A percentile compares a stretch with the other conserved stretches of the same genome.
Evolutionary conservation across 2,888 invertebrate species (phyloP).

Genomic region (Spodoptera exigua): DNA sequence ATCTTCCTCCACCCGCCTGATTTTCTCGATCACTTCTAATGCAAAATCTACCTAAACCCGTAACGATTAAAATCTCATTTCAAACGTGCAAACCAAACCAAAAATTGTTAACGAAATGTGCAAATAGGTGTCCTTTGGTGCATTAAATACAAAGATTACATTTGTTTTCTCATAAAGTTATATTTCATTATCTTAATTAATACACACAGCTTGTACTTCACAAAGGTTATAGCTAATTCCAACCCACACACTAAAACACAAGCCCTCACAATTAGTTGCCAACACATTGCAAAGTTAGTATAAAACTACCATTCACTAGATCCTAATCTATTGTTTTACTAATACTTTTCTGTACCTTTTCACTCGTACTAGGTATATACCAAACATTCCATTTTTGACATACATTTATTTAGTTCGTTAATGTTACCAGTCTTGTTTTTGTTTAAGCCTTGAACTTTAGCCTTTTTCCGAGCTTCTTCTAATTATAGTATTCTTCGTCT

Average conservation of each 20-base stretch:
- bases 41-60: constrained; percentile 1
- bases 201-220: constrained; percentile 1
- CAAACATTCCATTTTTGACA: constrained; percentile 8
- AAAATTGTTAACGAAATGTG: constrained; percentile 32
- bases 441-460: background rate
- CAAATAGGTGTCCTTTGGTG: constrained; percentile 19
- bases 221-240: constrained; percentile 11
- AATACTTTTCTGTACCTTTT: constrained; percentile 35
- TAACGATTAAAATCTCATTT: constrained; percentile 1
- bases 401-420: constrained; percentile 1
- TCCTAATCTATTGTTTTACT: constrained; percentile 2
- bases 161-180: constrained; percentile 11
- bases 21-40: constrained; percentile 8
- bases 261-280: constrained; percentile 49
- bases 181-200: constrained; percentile 4
- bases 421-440: constrained; percentile 1
- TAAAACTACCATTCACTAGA: constrained; percentile 25
- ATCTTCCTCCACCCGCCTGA: constrained; percentile 21
- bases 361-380: constrained; percentile 7
- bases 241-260: constrained; percentile 17
- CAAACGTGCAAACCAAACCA: constrained; percentile 29
- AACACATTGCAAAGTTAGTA: constrained; percentile 41
- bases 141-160: constrained; percentile 25
- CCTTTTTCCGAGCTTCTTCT: background rate
- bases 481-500: background rate